Percentiles rank a stretch among this genome's conserved stretches.
phyloP scores from a whole-genome alignment of 2,888 invertebrate species.

The Chaitophorus viminalis region DNA sequence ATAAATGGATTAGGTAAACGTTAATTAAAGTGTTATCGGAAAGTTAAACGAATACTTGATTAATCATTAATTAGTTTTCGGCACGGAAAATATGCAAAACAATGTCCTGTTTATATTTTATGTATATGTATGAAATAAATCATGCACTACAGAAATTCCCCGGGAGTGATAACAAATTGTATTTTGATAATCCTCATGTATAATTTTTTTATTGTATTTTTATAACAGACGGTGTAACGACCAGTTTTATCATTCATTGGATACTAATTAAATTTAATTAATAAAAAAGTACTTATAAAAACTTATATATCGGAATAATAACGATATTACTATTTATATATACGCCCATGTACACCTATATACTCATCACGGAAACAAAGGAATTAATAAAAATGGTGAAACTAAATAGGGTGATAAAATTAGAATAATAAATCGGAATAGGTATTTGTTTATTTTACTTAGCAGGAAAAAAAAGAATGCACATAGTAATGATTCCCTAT shows the following conservation, averaged over 20 bases:
- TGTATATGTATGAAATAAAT: too few species aligned
- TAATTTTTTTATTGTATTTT: not conserved
- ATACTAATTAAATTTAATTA: not conserved
- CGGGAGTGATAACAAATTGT: not conserved
- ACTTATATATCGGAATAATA: not conserved
- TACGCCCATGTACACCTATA: too few species aligned
- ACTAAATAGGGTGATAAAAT: too few species aligned
- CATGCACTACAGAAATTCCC: not conserved
- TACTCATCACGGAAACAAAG: too few species aligned
- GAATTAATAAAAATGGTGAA: too few species aligned
- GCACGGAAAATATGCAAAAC: not conserved
- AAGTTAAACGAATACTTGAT: not conserved
- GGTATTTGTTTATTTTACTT: too few species aligned
- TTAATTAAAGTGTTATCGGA: conserved; percentile 2
- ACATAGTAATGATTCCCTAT: too few species aligned
- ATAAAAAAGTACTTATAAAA: not conserved
- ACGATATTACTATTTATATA: too few species aligned
- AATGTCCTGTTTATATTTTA: not conserved
- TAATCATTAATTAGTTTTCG: not conserved
- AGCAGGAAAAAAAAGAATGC: too few species aligned
- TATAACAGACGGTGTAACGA: not conserved
- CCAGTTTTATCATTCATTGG: not conserved
- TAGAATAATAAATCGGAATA: too few species aligned
- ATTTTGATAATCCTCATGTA: not conserved
- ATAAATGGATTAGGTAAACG: too few species aligned